phyloP scores from a whole-genome alignment of 2,113 vertebrate genomes.

The Panthera uncia region DNA sequence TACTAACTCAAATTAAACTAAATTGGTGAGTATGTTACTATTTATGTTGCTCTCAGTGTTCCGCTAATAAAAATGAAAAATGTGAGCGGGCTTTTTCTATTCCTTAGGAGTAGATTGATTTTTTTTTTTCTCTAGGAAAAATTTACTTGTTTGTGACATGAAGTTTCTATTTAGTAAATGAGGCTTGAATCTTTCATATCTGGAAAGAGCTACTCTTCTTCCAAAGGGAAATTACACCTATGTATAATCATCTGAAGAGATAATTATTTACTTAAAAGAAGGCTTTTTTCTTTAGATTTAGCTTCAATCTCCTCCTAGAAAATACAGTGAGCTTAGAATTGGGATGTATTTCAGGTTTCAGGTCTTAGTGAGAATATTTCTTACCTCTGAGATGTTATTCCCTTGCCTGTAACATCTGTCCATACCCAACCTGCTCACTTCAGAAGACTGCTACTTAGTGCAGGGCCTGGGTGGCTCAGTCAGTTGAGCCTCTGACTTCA shows the following conservation, averaged over 20 bases:
- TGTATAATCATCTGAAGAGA: not conserved
- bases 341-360: not conserved
- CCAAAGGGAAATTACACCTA: not conserved
- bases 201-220: not conserved
- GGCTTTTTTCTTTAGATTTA: not conserved
- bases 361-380: not conserved
- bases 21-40: not conserved
- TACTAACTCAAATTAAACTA: not conserved
- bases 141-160: not conserved
- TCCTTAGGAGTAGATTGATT: not conserved
- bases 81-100: not conserved
- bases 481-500: too few relatives aligned
- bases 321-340: not conserved
- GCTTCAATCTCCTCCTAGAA: not conserved
- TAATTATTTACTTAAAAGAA: not conserved
- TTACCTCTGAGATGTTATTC: not conserved
- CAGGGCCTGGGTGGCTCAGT: too few relatives aligned
- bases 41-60: not conserved
- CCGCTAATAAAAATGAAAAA: not conserved
- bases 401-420: not conserved
- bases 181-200: not conserved
- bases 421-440: not conserved
- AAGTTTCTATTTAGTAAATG: slow-evolving; percentile 40
- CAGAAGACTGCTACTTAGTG: not conserved
- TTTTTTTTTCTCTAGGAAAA: slow-evolving; percentile 20